Percentiles rank a stretch among this genome's conserved stretches.
Evolutionary conservation across 64 coral and sea anemone genomes (phyloP).

Genomic region (Pachyseris speciosa): DNA sequence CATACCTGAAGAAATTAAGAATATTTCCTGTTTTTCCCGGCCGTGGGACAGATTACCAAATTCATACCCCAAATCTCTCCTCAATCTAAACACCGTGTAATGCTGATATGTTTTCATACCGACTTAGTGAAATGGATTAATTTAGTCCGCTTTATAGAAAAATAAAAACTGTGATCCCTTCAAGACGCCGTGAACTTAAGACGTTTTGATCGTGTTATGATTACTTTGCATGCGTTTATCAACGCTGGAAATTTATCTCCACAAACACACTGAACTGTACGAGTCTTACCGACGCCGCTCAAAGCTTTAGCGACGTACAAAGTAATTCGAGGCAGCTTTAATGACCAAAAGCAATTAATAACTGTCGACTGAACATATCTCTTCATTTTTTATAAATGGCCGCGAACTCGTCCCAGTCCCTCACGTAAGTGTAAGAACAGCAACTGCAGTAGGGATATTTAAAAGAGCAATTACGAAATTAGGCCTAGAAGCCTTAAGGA

Average conservation of each 20-base stretch:
- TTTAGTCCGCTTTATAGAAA: neutral
- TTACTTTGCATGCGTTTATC: neutral
- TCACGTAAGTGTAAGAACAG: no score
- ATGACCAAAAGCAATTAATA: conserved; percentile 29
- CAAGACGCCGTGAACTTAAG: neutral
- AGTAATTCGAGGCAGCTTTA: neutral
- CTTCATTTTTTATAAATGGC: neutral
- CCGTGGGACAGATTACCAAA: neutral
- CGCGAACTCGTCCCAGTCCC: no score
- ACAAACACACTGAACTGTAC: neutral
- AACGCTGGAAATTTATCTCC: neutral
- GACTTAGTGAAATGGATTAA: neutral
- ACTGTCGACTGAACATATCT: neutral
- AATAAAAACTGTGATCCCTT: neutral
- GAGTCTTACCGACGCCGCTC: neutral
- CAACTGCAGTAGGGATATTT: no score
- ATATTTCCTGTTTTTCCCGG: neutral
- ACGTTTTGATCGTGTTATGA: neutral
- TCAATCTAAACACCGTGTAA: neutral
- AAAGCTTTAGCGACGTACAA: neutral
- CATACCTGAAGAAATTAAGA: neutral
- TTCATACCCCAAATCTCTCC: neutral
- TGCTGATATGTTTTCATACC: neutral
- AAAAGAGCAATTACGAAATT: no score
- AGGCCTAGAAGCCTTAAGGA: no score